These are phyloP conservation scores for Nasalis larvatus DNA, from an alignment of 2,113 vertebrate genomes.

Conservation along the genomic window DNA sequence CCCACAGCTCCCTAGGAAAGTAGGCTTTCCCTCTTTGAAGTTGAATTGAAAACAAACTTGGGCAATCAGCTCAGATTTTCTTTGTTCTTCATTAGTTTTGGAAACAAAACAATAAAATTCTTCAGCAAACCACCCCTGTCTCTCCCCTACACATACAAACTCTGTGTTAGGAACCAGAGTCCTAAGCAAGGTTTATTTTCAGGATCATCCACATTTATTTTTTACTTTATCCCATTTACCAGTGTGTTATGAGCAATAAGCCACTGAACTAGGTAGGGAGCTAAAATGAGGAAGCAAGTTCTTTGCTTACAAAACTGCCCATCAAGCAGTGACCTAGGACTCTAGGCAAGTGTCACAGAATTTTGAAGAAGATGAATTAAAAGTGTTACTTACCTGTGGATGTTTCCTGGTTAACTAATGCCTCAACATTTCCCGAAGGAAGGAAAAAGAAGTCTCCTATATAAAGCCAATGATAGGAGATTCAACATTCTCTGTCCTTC, in stretches of 20 bases:
- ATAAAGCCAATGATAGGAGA: neutral
- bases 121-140: neutral
- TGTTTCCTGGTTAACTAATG: neutral
- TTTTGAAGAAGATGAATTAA: neutral
- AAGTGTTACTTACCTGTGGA: neutral
- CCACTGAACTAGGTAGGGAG: neutral
- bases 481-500: neutral
- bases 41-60: constrained; percentile 35
- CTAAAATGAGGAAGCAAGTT: neutral
- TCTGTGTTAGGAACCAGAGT: neutral
- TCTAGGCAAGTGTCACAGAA: neutral
- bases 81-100: constrained; percentile 24
- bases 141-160: neutral
- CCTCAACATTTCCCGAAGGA: neutral
- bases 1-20: constrained; percentile 29
- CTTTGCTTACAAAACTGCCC: neutral
- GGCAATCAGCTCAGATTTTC: constrained; percentile 1
- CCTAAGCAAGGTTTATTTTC: neutral
- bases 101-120: constrained; percentile 47
- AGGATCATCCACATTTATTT: neutral
- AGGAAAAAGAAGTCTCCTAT: neutral
- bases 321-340: neutral
- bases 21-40: constrained; percentile 11
- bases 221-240: neutral
- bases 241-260: neutral